phyloP scores from a whole-genome alignment of 2,113 vertebrate genomes.

The Notarius lentiginosus region DNA sequence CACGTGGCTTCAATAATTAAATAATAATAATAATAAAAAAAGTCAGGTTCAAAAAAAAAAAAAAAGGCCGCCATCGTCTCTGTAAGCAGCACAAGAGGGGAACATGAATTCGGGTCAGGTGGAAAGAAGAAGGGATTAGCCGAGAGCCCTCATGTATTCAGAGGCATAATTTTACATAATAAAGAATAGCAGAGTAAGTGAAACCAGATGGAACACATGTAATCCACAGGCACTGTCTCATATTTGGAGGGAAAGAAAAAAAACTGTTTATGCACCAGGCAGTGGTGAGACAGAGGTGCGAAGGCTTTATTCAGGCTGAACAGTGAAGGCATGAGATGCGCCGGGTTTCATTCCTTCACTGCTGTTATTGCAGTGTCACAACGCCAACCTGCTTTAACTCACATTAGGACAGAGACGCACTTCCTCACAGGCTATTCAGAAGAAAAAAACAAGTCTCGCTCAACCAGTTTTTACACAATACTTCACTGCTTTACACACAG shows the following conservation, averaged over 20 bases:
- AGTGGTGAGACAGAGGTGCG: conserved; percentile 59
- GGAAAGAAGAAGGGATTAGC: conserved; percentile 70
- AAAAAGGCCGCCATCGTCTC: background rate
- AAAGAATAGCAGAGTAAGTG: conserved; percentile 62
- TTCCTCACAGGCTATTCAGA: background rate
- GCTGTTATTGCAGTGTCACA: background rate
- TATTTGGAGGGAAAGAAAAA: conserved; percentile 60
- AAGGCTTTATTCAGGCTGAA: conserved; percentile 63
- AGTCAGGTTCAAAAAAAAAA: background rate
- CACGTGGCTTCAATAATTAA: conserved; percentile 68
- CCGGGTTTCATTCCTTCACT: conserved; percentile 57
- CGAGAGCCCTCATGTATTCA: conserved; percentile 63
- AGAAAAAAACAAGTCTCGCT: background rate
- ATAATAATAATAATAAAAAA: background rate
- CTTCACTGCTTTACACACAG: background rate
- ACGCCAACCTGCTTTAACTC: background rate
- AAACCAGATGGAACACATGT: conserved; percentile 69
- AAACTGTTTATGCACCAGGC: conserved; percentile 65
- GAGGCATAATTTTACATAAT: conserved; percentile 70
- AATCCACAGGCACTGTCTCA: conserved; percentile 62
- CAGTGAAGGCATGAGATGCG: conserved; percentile 55
- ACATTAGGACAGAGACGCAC: background rate
- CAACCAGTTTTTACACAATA: background rate
- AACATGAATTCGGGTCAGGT: conserved; percentile 74
- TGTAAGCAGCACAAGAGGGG: conserved; percentile 55